Evolutionary conservation across 2,888 invertebrate genomes (phyloP), one percentile per base, ranked within the genome.

Genomic region (Chloromyia formosa): DNA sequence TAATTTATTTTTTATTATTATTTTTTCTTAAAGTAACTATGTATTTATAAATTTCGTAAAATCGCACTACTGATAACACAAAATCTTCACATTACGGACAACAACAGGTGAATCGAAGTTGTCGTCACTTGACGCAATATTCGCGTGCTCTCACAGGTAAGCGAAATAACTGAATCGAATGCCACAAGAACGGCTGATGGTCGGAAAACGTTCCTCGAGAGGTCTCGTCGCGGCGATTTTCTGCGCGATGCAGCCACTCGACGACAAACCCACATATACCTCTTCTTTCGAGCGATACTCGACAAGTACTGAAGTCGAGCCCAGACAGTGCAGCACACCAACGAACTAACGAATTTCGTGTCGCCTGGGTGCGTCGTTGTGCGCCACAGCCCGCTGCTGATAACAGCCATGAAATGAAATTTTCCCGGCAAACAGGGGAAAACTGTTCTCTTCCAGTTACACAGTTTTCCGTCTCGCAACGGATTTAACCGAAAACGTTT

Each of bases 261-360:
- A 75, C 78, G 76, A 72, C 62, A 64, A 78, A 68, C 20, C 40
- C 68, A 76, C 74, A 64, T 58, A 72, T 72, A 80, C 79, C 75
- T 78, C 80, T 75, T 75, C 66, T 78, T 78, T 77, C 79, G 79
- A 78, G 77, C 80, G 79, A 80, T 80, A 79, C 78, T 78, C 79
- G 79, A 78, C 78, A 79, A 77, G 77, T 79, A 81, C 81, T 81
- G 78, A 40, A 69, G 54, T 23, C 18, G 1, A 40, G n/a, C 14
- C 40, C 62, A 7, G 27, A 35, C 7, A 7, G 27, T 35, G 62
- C 18, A 49, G 5, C 23, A n/a, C n/a, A n/a, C n/a, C n/a, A n/a
- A n/a, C n/a, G n/a, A n/a, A n/a, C n/a, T n/a, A n/a, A n/a, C 27
- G 54, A n/a, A 20, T 54, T 69, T 56, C 58, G 20, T 9, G 35